phyloP scores from a whole-genome alignment of 2,888 invertebrate species.

The Callyntrura guangdongensis region DNA sequence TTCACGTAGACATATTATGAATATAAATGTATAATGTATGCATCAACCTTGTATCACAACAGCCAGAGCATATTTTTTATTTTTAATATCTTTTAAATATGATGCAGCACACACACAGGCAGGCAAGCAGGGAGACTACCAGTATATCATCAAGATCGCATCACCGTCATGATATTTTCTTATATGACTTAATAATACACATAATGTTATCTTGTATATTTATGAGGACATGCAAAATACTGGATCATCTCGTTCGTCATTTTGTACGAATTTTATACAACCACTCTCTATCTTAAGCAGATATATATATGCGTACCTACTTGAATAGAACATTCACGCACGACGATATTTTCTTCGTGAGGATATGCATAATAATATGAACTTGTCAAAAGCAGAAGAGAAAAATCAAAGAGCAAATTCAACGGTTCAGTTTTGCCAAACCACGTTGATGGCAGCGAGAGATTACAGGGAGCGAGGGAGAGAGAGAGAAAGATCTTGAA shows the following conservation, averaged over 20 bases:
- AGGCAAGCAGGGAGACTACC: background rate
- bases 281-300: background rate
- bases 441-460: background rate
- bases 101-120: constrained; percentile 48
- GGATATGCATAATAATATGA: constrained; percentile 42
- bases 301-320: background rate
- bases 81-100: constrained; percentile 55
- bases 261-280: constrained; percentile 49
- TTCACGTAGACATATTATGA: background rate
- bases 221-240: constrained; percentile 74
- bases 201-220: constrained; percentile 63
- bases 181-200: constrained; percentile 65
- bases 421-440: constrained; percentile 59
- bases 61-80: background rate
- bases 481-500: background rate
- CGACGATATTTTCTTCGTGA: background rate
- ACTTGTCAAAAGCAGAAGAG: constrained; percentile 58
- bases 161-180: constrained; percentile 67
- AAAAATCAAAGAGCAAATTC: constrained; percentile 51
- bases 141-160: constrained; percentile 64
- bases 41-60: background rate
- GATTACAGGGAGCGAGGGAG: background rate
- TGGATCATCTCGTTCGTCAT: constrained; percentile 70
- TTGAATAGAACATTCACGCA: background rate
- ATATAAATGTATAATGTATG: constrained; percentile 14